A percentile compares a stretch with the other conserved stretches of the same genome.
Evolutionary conservation across 2,113 vertebrate species (phyloP).

Genomic region (Polypterus senegalus): DNA sequence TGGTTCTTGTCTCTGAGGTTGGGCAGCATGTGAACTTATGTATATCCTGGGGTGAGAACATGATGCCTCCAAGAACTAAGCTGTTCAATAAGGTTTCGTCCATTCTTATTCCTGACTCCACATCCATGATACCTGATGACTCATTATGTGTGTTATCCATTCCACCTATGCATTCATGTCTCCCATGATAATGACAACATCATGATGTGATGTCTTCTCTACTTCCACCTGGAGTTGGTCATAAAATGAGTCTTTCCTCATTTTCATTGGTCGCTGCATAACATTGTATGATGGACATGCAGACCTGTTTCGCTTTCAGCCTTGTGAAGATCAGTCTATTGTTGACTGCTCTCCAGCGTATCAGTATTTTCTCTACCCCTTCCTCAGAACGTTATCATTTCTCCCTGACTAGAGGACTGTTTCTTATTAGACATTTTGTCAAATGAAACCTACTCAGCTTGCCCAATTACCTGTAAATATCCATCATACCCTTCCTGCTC

Average conservation of each 20-base stretch:
- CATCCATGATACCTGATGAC: background rate
- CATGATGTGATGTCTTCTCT: background rate
- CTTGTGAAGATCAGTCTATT: no score
- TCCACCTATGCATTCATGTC: background rate
- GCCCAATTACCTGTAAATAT: no score
- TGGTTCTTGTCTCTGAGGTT: background rate
- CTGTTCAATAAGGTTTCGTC: background rate
- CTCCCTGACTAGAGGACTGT: no score
- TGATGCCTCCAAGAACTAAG: background rate
- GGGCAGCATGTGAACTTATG: background rate
- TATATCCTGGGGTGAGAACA: background rate
- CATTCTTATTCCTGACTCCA: background rate
- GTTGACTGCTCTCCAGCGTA: no score
- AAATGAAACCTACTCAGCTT: no score
- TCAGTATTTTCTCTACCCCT: no score
- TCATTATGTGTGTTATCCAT: background rate
- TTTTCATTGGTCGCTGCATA: no score
- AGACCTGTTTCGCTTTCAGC: no score
- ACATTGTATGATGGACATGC: no score
- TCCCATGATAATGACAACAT: background rate
- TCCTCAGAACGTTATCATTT: no score
- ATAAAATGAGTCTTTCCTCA: background rate
- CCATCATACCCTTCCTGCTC: no score
- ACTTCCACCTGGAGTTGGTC: background rate
- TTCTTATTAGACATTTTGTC: no score